Conservation (phyloP, 1,140 invertebrate genomes). For the Nomia melanderi region DNA sequence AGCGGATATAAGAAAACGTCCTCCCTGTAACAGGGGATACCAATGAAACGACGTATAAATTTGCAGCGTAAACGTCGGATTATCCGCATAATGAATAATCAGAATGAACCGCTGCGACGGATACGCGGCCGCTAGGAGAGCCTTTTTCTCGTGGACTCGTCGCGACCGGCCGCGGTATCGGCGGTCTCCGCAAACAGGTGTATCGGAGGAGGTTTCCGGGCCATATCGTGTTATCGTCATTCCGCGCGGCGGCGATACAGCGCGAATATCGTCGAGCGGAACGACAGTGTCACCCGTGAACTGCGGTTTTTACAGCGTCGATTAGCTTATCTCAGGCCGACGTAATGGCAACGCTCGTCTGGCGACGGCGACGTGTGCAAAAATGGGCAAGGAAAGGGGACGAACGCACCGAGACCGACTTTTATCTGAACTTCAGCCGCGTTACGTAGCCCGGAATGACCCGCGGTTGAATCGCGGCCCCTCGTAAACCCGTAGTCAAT, state of each 20-base stretch:
- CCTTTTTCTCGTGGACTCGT: no score
- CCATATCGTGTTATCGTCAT: slow-evolving; percentile 29
- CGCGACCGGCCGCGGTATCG: neutral
- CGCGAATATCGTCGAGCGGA: slow-evolving; percentile 43
- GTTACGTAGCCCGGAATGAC: slow-evolving; percentile 29
- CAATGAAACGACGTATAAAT: no score
- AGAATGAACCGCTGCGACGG: neutral
- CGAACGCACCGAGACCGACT: slow-evolving; percentile 4
- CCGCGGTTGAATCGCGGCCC: slow-evolving; percentile 33
- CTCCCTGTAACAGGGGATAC: no score
- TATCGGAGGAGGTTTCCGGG: slow-evolving; percentile 36
- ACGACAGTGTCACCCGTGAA: slow-evolving; percentile 58
- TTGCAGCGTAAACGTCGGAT: no score
- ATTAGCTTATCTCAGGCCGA: slow-evolving; percentile 64
- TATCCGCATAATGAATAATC: no score
- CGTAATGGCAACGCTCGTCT: slow-evolving; percentile 43
- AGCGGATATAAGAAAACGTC: no score
- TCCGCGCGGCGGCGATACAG: slow-evolving; percentile 22
- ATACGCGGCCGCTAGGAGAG: no score
- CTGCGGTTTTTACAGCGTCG: slow-evolving; percentile 62
- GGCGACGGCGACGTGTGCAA: slow-evolving; percentile 45
- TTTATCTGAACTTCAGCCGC: slow-evolving; percentile 59
- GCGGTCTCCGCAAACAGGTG: slow-evolving; percentile 13
- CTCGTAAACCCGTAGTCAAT: slow-evolving; percentile 65
- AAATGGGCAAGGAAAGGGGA: slow-evolving; percentile 37